Percentiles rank a stretch among this genome's conserved stretches.
phyloP scores from a whole-genome alignment of 2,113 vertebrate species.

The Micronycteris hirsuta region DNA sequence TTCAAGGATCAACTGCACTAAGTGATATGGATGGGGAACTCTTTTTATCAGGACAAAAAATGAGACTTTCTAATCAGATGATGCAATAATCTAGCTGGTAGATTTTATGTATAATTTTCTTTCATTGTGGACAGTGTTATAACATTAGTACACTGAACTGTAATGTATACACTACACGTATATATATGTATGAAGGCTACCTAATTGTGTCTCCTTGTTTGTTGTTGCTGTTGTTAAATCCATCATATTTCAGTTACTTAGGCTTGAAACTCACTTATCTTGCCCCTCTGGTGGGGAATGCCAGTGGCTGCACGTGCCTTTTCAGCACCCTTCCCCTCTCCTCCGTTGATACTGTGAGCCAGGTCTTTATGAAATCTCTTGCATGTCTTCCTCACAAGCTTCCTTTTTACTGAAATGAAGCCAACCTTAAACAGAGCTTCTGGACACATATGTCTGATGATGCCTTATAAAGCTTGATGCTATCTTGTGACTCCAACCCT shows the following conservation, averaged over 20 bases:
- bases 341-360: background rate
- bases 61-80: background rate
- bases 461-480: background rate
- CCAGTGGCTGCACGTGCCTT: background rate
- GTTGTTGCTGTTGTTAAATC: background rate
- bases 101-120: background rate
- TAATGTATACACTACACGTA: background rate
- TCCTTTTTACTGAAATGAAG: background rate
- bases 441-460: background rate
- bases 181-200: background rate
- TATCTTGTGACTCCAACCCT: background rate
- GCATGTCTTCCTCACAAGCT: background rate
- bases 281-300: background rate
- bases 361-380: background rate
- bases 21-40: background rate
- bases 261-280: background rate
- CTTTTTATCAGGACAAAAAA: background rate
- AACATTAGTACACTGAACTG: too few species aligned
- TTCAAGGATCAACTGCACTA: background rate
- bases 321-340: background rate
- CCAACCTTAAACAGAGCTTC: background rate
- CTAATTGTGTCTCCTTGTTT: background rate
- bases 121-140: background rate
- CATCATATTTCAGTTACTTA: background rate
- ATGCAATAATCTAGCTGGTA: background rate